These are phyloP conservation scores for Apomyelois bistriatella DNA, from an alignment of 2,888 invertebrate genomes.

Conservation along the genomic window DNA sequence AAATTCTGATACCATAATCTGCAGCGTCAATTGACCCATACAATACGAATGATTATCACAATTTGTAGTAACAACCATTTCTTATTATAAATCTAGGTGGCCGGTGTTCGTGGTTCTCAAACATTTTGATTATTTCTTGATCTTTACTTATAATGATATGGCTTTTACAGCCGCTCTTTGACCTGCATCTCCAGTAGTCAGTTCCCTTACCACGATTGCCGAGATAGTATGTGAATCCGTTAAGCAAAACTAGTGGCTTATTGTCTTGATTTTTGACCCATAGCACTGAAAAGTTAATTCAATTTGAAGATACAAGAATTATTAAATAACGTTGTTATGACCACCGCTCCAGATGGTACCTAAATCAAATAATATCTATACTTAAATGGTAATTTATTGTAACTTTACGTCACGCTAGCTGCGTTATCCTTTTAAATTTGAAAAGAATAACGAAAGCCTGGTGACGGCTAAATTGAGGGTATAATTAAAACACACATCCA, in stretches of 20 bases:
- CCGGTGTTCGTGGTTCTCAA: neutral
- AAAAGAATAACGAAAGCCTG: too few species aligned
- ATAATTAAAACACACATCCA: too few species aligned
- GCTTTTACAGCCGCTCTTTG: neutral
- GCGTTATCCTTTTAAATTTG: too few species aligned
- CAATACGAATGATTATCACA: neutral
- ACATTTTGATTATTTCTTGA: neutral
- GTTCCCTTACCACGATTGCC: neutral
- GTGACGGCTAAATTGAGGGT: too few species aligned
- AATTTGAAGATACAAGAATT: too few species aligned
- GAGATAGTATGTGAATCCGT: conserved; percentile 3
- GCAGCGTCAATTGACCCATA: too few species aligned
- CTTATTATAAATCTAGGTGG: neutral
- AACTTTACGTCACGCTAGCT: too few species aligned
- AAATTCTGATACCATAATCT: too few species aligned
- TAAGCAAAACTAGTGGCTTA: neutral
- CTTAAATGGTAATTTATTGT: too few species aligned
- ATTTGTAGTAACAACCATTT: neutral
- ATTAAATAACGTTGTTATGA: too few species aligned
- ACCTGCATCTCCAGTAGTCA: neutral
- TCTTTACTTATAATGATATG: neutral
- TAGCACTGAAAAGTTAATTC: neutral
- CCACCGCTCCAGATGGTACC: too few species aligned
- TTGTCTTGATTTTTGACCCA: neutral
- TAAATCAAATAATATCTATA: too few species aligned